These are phyloP conservation scores for Aleiodes sp. DNA, from an alignment of 1,140 invertebrate species.

Conservation along the genomic window DNA sequence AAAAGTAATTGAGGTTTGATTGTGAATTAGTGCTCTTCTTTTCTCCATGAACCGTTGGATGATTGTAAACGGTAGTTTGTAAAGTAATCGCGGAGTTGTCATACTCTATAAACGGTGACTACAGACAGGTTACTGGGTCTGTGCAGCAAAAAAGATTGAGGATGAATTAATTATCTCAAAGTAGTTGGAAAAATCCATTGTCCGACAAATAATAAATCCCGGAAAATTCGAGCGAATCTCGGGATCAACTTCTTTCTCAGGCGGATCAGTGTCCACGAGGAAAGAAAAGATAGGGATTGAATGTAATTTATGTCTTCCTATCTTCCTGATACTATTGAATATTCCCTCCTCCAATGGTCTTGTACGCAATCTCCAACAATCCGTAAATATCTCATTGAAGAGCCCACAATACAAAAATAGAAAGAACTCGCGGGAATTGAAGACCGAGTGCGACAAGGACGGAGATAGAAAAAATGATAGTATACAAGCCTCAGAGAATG, in stretches of 20 bases:
- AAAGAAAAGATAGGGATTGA: background rate
- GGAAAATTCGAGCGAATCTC: background rate
- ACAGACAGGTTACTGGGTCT: too few relatives aligned
- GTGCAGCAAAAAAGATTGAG: too few relatives aligned
- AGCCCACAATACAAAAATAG: background rate
- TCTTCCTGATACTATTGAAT: background rate
- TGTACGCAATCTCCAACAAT: background rate
- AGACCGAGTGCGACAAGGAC: constrained; percentile 13
- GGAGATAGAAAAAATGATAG: constrained; percentile 13
- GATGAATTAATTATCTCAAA: background rate
- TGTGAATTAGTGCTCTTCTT: constrained; percentile 10
- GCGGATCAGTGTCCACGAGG: constrained; percentile 7
- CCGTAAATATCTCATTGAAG: background rate
- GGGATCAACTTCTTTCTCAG: background rate
- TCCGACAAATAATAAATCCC: constrained; percentile 2
- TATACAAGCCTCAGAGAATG: constrained; percentile 14
- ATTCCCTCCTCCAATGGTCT: background rate
- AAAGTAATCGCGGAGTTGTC: background rate
- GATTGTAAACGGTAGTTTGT: background rate
- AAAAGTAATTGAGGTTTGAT: background rate
- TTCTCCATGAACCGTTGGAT: background rate
- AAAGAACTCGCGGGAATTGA: background rate
- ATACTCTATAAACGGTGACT: too few relatives aligned
- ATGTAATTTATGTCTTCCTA: background rate
- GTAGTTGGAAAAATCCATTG: background rate